Percentiles rank a stretch among this genome's conserved stretches.
phyloP scores from a whole-genome alignment of 2,888 invertebrate genomes.

The Tenthredo distinguenda region DNA sequence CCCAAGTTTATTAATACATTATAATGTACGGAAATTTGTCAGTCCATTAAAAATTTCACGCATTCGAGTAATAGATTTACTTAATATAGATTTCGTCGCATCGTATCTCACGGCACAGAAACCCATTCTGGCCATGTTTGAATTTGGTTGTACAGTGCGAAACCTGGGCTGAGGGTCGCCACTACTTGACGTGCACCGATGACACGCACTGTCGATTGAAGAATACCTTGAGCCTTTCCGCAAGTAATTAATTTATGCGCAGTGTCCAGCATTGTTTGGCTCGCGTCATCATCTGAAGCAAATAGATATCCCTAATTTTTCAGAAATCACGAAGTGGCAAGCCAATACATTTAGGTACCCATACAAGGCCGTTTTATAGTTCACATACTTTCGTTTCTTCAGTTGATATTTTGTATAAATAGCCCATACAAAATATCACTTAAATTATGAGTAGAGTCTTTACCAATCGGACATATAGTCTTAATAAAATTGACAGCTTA shows the following conservation, averaged over 20 bases:
- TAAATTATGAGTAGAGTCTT: not conserved
- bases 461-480: not conserved
- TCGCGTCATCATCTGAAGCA: conserved; percentile 59
- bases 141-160: conserved; percentile 79
- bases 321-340: not conserved
- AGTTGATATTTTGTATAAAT: not conserved
- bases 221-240: conserved; percentile 64
- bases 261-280: conserved; percentile 62
- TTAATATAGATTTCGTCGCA: not conserved
- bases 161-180: conserved; percentile 80
- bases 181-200: conserved; percentile 77
- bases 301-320: conserved; percentile 38
- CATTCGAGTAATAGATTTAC: not conserved
- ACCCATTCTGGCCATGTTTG: conserved; percentile 80
- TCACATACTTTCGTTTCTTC: not conserved
- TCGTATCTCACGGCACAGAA: not conserved
- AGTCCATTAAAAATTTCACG: no score
- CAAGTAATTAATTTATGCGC: conserved; percentile 69
- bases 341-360: no score
- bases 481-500: conserved; percentile 54
- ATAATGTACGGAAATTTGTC: no score
- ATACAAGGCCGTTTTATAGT: not conserved
- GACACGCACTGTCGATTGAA: conserved; percentile 66
- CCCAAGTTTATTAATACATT: no score
- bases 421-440: not conserved